Evolutionary conservation across 1,140 invertebrate genomes (phyloP).

Genomic region (Platorchestia sp.): DNA sequence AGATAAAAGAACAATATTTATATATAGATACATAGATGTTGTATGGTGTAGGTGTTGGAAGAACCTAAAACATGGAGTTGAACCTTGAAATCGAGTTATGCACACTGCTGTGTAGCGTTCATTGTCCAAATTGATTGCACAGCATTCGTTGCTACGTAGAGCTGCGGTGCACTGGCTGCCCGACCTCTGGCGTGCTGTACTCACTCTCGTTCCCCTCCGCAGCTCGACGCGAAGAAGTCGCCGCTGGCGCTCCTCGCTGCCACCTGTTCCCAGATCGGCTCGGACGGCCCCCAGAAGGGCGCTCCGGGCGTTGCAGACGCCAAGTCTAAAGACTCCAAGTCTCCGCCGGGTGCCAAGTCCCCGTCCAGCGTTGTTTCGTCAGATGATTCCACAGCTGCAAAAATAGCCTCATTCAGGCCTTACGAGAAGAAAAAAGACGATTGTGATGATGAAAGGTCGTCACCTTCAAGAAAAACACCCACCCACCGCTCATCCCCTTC

Average conservation of each 20-base stretch:
- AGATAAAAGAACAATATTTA: no score
- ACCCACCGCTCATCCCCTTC: not conserved
- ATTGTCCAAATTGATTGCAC: no score
- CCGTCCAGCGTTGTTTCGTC: conserved; percentile 37
- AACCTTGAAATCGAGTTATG: no score
- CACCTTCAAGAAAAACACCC: conserved; percentile 45
- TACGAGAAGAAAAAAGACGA: conserved; percentile 57
- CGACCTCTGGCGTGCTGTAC: no score
- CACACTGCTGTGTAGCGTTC: not conserved
- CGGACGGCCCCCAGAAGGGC: conserved; percentile 79
- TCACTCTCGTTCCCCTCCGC: conserved; percentile 74
- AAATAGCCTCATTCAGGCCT: conserved; percentile 56
- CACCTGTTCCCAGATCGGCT: conserved; percentile 97
- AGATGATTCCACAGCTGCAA: conserved; percentile 9
- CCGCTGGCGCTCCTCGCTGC: conserved; percentile 94
- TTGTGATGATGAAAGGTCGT: conserved; percentile 45
- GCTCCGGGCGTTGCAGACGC: conserved; percentile 1
- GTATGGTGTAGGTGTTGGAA: no score
- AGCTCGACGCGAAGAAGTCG: conserved; percentile 98
- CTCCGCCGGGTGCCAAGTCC: conserved; percentile 52
- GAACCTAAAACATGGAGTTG: no score
- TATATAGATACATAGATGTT: no score
- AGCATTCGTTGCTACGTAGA: no score
- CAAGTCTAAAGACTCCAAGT: conserved; percentile 38
- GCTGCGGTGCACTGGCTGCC: not conserved